phyloP scores from a whole-genome alignment of 2,888 invertebrate species.

The Schizotus pectinicornis region DNA sequence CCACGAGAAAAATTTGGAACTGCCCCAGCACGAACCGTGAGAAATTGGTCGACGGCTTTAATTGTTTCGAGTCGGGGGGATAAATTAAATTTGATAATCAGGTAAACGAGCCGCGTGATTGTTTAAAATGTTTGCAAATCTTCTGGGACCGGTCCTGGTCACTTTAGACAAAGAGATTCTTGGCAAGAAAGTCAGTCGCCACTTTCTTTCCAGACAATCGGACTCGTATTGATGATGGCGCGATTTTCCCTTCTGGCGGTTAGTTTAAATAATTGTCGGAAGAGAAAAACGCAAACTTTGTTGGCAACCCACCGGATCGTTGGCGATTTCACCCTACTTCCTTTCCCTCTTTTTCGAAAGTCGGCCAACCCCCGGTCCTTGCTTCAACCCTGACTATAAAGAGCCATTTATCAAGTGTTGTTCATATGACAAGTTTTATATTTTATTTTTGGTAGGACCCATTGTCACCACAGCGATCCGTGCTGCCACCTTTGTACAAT shows the following conservation, averaged over 20 bases:
- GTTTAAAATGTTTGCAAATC: no score
- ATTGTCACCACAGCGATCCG: constrained; percentile 46
- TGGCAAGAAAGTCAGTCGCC: constrained; percentile 1
- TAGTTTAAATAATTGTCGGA: no score
- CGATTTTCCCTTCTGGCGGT: neutral
- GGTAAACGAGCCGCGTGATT: no score
- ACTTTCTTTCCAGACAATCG: neutral
- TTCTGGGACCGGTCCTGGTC: no score
- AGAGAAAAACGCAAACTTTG: neutral
- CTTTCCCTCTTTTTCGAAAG: constrained; percentile 20
- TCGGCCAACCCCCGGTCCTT: constrained; percentile 20
- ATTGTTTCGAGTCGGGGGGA: neutral
- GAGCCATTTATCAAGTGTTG: constrained; percentile 55
- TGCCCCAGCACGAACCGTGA: no score
- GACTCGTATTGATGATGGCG: no score
- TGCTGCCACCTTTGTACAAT: constrained; percentile 50
- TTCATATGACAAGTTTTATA: constrained; percentile 55
- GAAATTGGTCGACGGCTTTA: no score
- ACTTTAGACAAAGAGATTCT: neutral
- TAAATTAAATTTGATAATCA: neutral
- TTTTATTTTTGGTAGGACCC: constrained; percentile 51
- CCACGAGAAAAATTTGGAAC: no score
- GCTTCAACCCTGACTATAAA: constrained; percentile 36
- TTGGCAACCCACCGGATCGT: neutral
- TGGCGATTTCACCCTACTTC: neutral